phyloP scores from a whole-genome alignment of 2,888 invertebrate genomes.

The Sepioteuthis lessoniana region DNA sequence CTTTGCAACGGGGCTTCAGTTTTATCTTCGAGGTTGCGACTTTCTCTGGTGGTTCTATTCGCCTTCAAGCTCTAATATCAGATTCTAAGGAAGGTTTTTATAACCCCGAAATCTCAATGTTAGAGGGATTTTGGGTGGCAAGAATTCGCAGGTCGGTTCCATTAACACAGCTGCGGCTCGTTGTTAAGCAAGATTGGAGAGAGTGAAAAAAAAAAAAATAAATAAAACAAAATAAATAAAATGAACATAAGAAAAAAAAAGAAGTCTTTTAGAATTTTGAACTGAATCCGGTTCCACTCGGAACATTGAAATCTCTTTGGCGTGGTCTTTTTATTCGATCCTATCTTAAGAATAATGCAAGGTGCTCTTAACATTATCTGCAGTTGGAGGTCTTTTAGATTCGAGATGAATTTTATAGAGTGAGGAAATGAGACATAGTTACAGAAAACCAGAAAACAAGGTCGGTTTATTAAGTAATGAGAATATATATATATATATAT shows the following conservation, averaged over 20 bases:
- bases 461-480: too few species aligned
- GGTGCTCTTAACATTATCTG: neutral
- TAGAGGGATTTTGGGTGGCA: neutral
- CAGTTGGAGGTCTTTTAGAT: neutral
- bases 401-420: neutral
- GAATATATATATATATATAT: too few species aligned
- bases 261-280: neutral
- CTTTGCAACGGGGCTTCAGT: neutral
- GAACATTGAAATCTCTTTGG: neutral
- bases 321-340: constrained; percentile 33
- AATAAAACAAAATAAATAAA: neutral
- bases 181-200: neutral
- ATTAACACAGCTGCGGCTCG: constrained; percentile 20
- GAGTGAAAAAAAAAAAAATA: neutral
- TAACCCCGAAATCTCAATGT: neutral
- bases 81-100: neutral
- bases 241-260: neutral
- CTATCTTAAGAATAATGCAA: neutral
- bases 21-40: neutral
- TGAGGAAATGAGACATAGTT: neutral
- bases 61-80: neutral
- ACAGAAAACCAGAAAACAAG: neutral
- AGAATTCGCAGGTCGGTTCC: neutral
- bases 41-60: neutral
- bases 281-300: constrained; percentile 1